phyloP scores from a whole-genome alignment of 1,140 invertebrate genomes.

The Hylaeus anthracinus region DNA sequence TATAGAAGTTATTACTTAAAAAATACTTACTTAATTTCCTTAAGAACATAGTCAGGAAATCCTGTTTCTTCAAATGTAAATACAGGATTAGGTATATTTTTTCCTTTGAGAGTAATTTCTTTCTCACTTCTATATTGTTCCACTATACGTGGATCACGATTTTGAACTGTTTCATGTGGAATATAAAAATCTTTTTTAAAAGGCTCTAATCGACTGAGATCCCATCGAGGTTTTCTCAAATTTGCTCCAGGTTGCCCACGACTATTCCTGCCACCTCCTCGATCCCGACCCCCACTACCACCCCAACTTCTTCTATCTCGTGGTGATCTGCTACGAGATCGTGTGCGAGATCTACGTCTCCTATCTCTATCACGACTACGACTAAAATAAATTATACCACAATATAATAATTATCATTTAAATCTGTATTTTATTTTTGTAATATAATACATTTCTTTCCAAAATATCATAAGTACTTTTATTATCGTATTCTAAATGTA shows the following conservation, averaged over 20 bases:
- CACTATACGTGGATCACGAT: conserved; percentile 86
- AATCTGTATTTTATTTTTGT: background rate
- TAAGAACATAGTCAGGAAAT: conserved; percentile 91
- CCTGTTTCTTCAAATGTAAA: conserved; percentile 91
- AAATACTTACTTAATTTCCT: conserved; percentile 83
- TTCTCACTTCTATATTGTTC: conserved; percentile 88
- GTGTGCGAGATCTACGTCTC: conserved; percentile 73
- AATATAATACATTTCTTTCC: background rate
- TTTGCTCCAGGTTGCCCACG: conserved; percentile 86
- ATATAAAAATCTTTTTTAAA: conserved; percentile 97
- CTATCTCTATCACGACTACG: conserved; percentile 77
- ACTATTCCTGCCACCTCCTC: conserved; percentile 81
- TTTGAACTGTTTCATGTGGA: conserved; percentile 88
- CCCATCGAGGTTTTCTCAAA: conserved; percentile 92
- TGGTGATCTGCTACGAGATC: conserved; percentile 75
- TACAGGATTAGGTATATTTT: conserved; percentile 90
- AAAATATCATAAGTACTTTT: background rate
- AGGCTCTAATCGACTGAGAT: conserved; percentile 88
- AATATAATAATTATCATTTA: conserved; percentile 3
- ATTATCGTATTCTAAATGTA: too few species aligned
- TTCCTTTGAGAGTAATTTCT: conserved; percentile 91
- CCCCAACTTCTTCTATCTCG: conserved; percentile 77
- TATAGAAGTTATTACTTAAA: background rate
- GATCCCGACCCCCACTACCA: conserved; percentile 77
- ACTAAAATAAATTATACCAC: conserved; percentile 54